Evolutionary conservation across 2,888 invertebrate species (phyloP).

Genomic region (Drosophila flavopinicola): DNA sequence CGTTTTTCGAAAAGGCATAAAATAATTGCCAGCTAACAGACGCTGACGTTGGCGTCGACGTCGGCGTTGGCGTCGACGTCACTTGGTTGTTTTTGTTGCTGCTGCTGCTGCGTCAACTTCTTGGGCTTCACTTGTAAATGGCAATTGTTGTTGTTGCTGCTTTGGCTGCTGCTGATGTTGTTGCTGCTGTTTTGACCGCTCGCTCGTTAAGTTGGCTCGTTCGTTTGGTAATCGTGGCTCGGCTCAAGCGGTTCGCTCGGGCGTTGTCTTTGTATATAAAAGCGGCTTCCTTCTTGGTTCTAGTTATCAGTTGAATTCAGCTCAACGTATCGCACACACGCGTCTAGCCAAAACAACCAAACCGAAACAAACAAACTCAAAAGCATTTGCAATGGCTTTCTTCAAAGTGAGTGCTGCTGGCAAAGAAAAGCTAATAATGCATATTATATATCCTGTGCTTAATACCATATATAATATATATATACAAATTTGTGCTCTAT

Average conservation of each 20-base stretch:
- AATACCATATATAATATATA: too few relatives aligned
- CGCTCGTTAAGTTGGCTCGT: constrained; percentile 51
- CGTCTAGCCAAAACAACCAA: constrained; percentile 31
- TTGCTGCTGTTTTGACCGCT: constrained; percentile 46
- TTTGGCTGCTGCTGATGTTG: constrained; percentile 23
- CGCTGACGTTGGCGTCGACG: constrained; percentile 32
- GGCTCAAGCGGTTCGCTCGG: constrained; percentile 67
- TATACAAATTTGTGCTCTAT: constrained; percentile 32
- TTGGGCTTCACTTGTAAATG: constrained; percentile 64
- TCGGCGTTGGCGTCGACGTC: constrained; percentile 5
- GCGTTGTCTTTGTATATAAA: constrained; percentile 84
- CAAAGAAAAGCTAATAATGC: constrained; percentile 2
- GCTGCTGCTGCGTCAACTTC: constrained; percentile 54
- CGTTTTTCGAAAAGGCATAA: constrained; percentile 67
- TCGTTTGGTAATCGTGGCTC: constrained; percentile 46
- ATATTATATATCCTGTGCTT: too few relatives aligned
- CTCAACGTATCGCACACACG: constrained; percentile 82
- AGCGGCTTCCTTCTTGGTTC: constrained; percentile 84
- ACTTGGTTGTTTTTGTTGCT: constrained; percentile 13
- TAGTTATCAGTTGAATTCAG: constrained; percentile 85
- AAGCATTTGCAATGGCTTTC: constrained; percentile 82
- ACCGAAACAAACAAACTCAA: constrained; percentile 39
- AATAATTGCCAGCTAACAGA: constrained; percentile 51
- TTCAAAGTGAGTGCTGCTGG: constrained; percentile 84
- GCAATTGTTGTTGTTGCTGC: constrained; percentile 43